Base-by-base conservation (phyloP, 2,797 vertebrate species). In the Cirrhinus mrigala region DNA sequence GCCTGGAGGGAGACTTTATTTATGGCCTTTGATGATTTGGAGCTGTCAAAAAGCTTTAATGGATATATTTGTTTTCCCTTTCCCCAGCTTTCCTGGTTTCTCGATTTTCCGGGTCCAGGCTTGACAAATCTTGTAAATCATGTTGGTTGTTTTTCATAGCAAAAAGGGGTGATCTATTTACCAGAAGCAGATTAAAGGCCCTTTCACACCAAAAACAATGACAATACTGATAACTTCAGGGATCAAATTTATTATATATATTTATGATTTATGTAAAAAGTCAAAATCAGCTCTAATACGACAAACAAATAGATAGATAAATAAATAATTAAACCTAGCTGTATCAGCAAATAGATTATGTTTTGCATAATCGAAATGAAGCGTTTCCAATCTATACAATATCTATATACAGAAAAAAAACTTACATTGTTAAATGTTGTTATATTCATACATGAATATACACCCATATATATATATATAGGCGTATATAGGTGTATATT, bases 41-140 rank as follows among this genome's bases (percentile, higher is more conserved):
- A 87, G 84, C 82, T 90, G 52, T 85, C 69, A 79, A 18, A 85
- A 60, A 58, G 11, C 44, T 86, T 84, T 87, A 85, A 89, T 85
- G 50, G 56, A 83, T 77, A 52, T 50, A 69, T 58, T 74, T 78
- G 58, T 78, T 79, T 71, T 62, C 22, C 48, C 37, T 75, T 78
- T 29, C 40, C 37, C 22, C 9, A n/a, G 37, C 9, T 27, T 52
- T 48, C 48, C 27, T 22, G 78, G 27, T 40, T 60, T 76, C 37
- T 58, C 29, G 22, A 48, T 68, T 68, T 22, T 14, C 54, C 40
- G 1, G 46, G 20, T 40, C 14, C 33, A 14, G 20, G 33, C 33
- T 78, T 15, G 3, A n/a, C 33, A 77, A 9, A 77, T 44, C 37
- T 60, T 76, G 29, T n/a, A 37, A 56, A 37, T 64, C 62, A 29